A percentile compares a stretch with the other conserved stretches of the same genome.
Evolutionary conservation across 2,797 vertebrate genomes (phyloP).

Genomic region (Trematomus bernacchii): DNA sequence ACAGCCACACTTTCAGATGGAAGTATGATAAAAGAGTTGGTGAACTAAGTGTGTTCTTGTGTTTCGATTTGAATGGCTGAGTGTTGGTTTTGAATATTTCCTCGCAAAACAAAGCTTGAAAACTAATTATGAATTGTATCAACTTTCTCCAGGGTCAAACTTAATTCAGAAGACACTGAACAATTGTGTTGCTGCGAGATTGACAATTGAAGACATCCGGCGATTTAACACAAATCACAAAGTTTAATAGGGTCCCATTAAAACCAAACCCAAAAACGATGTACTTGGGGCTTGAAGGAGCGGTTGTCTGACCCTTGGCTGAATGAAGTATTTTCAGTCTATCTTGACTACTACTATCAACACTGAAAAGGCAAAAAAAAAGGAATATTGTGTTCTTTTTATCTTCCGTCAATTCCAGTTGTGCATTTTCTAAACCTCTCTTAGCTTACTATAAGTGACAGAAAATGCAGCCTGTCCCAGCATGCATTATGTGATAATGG

Average conservation of each 20-base stretch:
- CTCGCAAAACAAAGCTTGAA: background rate
- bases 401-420: too few relatives aligned
- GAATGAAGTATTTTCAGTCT: too few relatives aligned
- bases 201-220: background rate
- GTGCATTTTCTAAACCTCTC: background rate
- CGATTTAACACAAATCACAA: background rate
- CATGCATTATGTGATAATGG: background rate
- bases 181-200: background rate
- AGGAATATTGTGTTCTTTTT: too few relatives aligned
- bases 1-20: background rate
- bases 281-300: too few relatives aligned
- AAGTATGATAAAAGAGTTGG: background rate
- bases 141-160: slow-evolving; percentile 33
- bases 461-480: background rate
- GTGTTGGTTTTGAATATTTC: background rate
- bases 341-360: too few relatives aligned
- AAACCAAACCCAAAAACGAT: background rate
- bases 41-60: background rate
- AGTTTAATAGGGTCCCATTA: background rate
- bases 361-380: too few relatives aligned
- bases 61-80: background rate
- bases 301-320: too few relatives aligned
- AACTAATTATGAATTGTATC: slow-evolving; percentile 42
- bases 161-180: background rate
- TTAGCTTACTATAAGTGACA: background rate